Evolutionary conservation across 2,888 invertebrate genomes (phyloP), one percentile per base, ranked within the genome.

Genomic region (Andrena dorsata): DNA sequence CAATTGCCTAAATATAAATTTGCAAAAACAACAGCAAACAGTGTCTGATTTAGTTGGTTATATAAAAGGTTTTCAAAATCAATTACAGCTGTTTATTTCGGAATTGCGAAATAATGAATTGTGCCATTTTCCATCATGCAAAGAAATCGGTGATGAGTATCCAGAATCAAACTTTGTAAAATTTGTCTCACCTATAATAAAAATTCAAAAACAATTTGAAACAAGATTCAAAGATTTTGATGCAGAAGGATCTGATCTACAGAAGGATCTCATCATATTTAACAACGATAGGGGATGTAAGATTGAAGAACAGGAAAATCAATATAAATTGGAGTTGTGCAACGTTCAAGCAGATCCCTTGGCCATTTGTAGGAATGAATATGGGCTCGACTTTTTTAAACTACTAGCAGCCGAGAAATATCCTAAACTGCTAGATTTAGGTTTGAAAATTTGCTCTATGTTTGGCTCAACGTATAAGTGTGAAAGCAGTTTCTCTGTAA

Each of bases 151-250:
- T 26, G 28, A 58, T 4, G 10, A 28, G 26, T 58, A 58, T 58
- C 23, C 58, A 26, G 28, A 58, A 3, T 2, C 26, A 58, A 28
- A 58, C 13, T 58, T 58, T 26, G 13, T 23, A 26, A 0, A 26
- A 58, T 26, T 8, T 26, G 13, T 28, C 23, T 58, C 58, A 30
- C 5, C 30, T 30, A 0, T 30, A 26, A 16, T 58, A 13, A 0
- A 58, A 58, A 23, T 58, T 58, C 58, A 23, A 58, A 58, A 58
- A 58, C 26, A 58, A 58, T 58, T 58, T 58, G 26, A 58, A 30
- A 26, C 5, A 28, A 10, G 58, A 58, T 58, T 28, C 26, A 13
- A 58, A 13, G 26, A 58, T 26, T 58, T 58, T 13, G 26, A 13
- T 26, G 8, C 2, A 26, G n/a, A n/a, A n/a, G n/a, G n/a, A n/a